Conservation (phyloP, 2,797 vertebrate species). For the Helicolenus hilgendorfi region DNA sequence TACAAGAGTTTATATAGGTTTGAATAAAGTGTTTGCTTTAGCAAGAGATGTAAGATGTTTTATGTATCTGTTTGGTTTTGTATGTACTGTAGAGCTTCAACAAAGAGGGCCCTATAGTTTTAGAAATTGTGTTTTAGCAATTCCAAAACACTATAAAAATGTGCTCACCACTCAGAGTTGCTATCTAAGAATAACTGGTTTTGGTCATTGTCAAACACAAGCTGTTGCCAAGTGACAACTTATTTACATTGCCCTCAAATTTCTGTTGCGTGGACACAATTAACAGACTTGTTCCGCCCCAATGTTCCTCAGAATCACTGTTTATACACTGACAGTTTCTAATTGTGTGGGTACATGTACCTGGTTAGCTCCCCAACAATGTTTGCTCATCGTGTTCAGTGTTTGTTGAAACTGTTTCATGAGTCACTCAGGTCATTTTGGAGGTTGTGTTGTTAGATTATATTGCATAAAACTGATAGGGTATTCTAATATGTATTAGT, state of each 20-base stretch:
- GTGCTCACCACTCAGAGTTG: accelerated
- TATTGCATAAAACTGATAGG: neutral
- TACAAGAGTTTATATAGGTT: too few relatives aligned
- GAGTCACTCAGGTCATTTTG: neutral
- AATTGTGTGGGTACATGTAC: neutral
- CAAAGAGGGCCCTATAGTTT: too few relatives aligned
- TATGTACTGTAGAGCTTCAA: too few relatives aligned
- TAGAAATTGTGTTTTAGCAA: too few relatives aligned
- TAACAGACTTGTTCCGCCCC: neutral
- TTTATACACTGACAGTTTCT: neutral
- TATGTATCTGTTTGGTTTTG: too few relatives aligned
- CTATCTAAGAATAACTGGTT: neutral
- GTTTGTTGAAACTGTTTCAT: neutral
- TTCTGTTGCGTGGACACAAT: neutral
- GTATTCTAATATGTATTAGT: neutral
- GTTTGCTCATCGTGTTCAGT: neutral
- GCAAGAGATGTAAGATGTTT: too few relatives aligned
- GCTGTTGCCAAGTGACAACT: too few relatives aligned
- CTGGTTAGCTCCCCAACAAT: neutral
- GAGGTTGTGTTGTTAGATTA: neutral
- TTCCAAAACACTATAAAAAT: too few relatives aligned
- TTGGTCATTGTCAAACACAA: neutral
- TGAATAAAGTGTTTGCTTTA: too few relatives aligned
- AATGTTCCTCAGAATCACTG: neutral
- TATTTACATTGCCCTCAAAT: neutral